Evolutionary conservation across 2,888 invertebrate genomes (phyloP).

Genomic region (Conops quadrifasciatus): DNA sequence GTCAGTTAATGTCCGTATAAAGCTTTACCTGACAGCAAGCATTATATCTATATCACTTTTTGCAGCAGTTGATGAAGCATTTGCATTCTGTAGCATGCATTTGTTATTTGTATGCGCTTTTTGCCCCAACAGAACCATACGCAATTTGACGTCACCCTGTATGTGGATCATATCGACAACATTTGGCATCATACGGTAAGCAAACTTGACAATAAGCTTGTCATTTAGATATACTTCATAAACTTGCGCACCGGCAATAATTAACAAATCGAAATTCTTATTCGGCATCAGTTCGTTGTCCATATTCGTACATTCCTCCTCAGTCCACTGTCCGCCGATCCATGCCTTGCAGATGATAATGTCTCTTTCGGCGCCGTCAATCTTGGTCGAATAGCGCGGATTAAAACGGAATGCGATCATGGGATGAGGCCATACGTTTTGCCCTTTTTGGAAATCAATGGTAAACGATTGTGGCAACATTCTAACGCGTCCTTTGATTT

Average conservation of each 20-base stretch:
- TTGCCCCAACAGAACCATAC: background rate
- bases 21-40: too few species aligned
- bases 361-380: slow-evolving; percentile 42
- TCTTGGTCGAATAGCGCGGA: slow-evolving; percentile 70
- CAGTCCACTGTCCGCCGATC: slow-evolving; percentile 65
- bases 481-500: slow-evolving; percentile 72
- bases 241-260: slow-evolving; percentile 49
- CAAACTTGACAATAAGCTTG: slow-evolving; percentile 73
- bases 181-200: slow-evolving; percentile 67
- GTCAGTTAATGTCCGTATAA: too few species aligned
- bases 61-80: background rate
- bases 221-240: slow-evolving; percentile 66
- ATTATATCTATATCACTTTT: too few species aligned
- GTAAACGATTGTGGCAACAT: slow-evolving; percentile 77
- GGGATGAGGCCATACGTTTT: slow-evolving; percentile 76
- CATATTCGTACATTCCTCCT: slow-evolving; percentile 57
- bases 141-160: slow-evolving; percentile 72
- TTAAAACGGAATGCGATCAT: slow-evolving; percentile 78
- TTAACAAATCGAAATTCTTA: slow-evolving; percentile 56
- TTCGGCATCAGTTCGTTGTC: slow-evolving; percentile 60
- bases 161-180: slow-evolving; percentile 74
- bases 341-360: slow-evolving; percentile 76
- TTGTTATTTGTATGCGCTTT: background rate
- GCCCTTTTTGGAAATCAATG: slow-evolving; percentile 74
- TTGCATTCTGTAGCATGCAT: background rate